phyloP scores from a whole-genome alignment of 2,888 invertebrate species.

The Anoncus sp. region DNA sequence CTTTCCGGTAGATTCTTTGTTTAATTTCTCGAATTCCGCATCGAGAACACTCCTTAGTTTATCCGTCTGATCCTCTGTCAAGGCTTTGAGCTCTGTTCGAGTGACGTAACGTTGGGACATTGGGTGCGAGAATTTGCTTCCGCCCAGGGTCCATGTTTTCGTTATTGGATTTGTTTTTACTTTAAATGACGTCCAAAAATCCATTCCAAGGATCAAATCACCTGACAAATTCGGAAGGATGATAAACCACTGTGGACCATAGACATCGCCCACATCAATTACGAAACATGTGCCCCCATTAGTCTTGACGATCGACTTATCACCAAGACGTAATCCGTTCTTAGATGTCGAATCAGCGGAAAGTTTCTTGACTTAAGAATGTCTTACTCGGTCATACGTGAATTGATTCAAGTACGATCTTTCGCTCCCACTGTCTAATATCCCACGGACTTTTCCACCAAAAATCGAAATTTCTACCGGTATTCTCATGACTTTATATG shows the following conservation, averaged over 20 bases:
- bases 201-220: conserved; percentile 45
- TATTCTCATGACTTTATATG: conserved; percentile 7
- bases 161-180: conserved; percentile 12
- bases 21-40: conserved; percentile 1
- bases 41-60: conserved; percentile 21
- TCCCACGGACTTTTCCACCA: conserved; percentile 9
- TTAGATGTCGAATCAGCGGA: conserved; percentile 3
- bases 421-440: conserved; percentile 22
- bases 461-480: conserved; percentile 33
- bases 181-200: conserved; percentile 46
- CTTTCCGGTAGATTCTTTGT: conserved; percentile 29
- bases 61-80: conserved; percentile 11
- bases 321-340: conserved; percentile 19
- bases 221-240: conserved; percentile 32
- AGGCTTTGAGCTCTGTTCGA: conserved; percentile 2
- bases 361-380: conserved; percentile 6
- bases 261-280: conserved; percentile 38
- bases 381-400: conserved; percentile 1
- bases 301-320: conserved; percentile 26
- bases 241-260: conserved; percentile 54
- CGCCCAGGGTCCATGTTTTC: conserved; percentile 38
- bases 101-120: conserved; percentile 4
- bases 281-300: conserved; percentile 47
- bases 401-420: conserved; percentile 20
- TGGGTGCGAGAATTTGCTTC: conserved; percentile 20